Base-by-base conservation (phyloP, 2,888 invertebrate genomes). In the Eupeodes latifasciatus region DNA sequence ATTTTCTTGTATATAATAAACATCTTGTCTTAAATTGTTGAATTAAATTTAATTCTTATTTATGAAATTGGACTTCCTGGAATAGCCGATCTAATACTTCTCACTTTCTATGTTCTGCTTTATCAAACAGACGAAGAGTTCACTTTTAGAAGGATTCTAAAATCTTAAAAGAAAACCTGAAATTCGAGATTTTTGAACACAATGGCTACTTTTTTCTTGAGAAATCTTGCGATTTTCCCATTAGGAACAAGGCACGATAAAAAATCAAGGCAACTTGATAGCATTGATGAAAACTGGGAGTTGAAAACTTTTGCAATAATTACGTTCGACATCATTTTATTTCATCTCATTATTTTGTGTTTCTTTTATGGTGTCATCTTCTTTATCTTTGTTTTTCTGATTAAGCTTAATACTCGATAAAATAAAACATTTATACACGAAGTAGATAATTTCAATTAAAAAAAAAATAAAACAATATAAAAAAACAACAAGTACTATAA, bases 221-320 rank as follows among this genome's bases (percentile, higher is more conserved):
- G 14, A 14, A 12, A 12, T 12, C n/a, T 51, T 51, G 12, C 12
- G 5, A 11, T 51, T 51, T 51, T 51, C 0, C 1, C 5, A 11
- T 59, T 34, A 34, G 9, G 36, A 14, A 44, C 5, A 16, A 64
- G 27, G 27, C 27, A 27, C 27, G 2, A 27, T 27, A 27, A 5
- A 4, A 62, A 62, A 61, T 47, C n/a, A 59, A 5, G 57, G 85
- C 57, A 78, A 78, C 62, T 71, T 16, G 62, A 86, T 64, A 40
- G n/a, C 51, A 47, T 75, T 78, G 75, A 86, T 62, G 69, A 44
- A 57, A n/a, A 61, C 49, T 34, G 19, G 62, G 77, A 85, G 72
- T 82, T 74, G 78, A 16, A 40, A 82, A 86, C 81, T 86, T 86
- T 75, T 16, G 71, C 69, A 82, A 78, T 79, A 82, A 71, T 82